Conservation (phyloP, 2,113 vertebrate species). For the Zosterops borbonicus region DNA sequence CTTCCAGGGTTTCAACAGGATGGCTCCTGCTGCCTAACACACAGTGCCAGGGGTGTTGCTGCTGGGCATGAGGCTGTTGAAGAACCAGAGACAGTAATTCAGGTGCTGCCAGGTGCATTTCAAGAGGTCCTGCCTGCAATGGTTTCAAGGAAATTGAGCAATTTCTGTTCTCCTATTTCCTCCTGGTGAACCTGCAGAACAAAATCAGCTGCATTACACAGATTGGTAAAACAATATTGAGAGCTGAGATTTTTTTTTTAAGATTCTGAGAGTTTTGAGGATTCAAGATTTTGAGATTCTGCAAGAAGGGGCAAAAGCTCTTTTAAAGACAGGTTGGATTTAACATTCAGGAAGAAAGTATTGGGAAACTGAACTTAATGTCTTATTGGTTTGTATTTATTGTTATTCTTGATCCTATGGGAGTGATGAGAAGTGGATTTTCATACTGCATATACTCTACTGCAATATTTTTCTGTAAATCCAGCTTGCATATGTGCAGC, state of each 20-base stretch:
- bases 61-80: accelerated
- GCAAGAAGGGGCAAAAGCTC: not conserved
- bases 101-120: not conserved
- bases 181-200: not conserved
- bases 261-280: not conserved
- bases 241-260: not conserved
- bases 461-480: not conserved
- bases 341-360: not conserved
- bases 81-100: not conserved
- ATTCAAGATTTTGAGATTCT: not conserved
- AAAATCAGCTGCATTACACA: not conserved
- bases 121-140: not conserved
- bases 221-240: not conserved
- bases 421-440: not conserved
- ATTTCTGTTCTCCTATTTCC: not conserved
- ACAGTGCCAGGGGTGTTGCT: not conserved
- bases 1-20: not conserved
- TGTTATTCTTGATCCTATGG: not conserved
- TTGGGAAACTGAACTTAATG: not conserved
- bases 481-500: accelerated
- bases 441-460: not conserved
- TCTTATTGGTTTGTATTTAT: not conserved
- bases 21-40: not conserved
- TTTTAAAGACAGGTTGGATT: not conserved
- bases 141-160: not conserved